Evolutionary conservation across 1,140 invertebrate genomes (phyloP).

Genomic region (Psilanteris sp.): DNA sequence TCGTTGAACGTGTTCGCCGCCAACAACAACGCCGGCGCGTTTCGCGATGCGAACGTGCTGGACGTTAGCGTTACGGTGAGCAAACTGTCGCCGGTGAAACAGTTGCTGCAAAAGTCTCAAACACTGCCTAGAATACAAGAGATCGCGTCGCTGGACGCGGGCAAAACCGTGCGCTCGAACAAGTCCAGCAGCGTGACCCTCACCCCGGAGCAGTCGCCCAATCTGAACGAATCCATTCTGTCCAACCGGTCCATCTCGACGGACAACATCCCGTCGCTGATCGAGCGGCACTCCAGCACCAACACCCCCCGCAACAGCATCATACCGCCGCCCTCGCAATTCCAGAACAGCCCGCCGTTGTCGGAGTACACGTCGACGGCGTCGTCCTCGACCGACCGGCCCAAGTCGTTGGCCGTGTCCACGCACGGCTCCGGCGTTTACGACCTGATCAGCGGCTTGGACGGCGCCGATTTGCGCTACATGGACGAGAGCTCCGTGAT

Average conservation of each 20-base stretch:
- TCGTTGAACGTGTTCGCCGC: constrained; percentile 81
- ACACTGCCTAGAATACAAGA: constrained; percentile 85
- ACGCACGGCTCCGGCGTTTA: constrained; percentile 82
- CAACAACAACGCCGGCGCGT: constrained; percentile 82
- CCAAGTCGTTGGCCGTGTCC: constrained; percentile 81
- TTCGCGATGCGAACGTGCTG: constrained; percentile 75
- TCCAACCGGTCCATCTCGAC: constrained; percentile 43
- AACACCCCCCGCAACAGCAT: constrained; percentile 79
- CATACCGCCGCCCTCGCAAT: constrained; percentile 87
- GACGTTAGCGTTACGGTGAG: constrained; percentile 60
- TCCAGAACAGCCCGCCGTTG: constrained; percentile 84
- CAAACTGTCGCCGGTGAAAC: constrained; percentile 66
- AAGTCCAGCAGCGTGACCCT: constrained; percentile 75
- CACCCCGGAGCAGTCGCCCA: constrained; percentile 75
- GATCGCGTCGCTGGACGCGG: constrained; percentile 82
- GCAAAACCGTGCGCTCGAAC: constrained; percentile 78
- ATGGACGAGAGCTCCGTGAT: constrained; percentile 95
- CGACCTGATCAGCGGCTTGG: constrained; percentile 87
- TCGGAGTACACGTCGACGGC: constrained; percentile 80
- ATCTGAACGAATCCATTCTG: constrained; percentile 58
- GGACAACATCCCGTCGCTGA: constrained; percentile 38
- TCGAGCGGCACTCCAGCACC: constrained; percentile 26
- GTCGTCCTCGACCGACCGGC: constrained; percentile 81
- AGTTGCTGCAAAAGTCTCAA: constrained; percentile 76
- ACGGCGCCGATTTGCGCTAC: constrained; percentile 89